Evolutionary conservation across 1,140 invertebrate species (phyloP).

Genomic region (Subanguina moxae): DNA sequence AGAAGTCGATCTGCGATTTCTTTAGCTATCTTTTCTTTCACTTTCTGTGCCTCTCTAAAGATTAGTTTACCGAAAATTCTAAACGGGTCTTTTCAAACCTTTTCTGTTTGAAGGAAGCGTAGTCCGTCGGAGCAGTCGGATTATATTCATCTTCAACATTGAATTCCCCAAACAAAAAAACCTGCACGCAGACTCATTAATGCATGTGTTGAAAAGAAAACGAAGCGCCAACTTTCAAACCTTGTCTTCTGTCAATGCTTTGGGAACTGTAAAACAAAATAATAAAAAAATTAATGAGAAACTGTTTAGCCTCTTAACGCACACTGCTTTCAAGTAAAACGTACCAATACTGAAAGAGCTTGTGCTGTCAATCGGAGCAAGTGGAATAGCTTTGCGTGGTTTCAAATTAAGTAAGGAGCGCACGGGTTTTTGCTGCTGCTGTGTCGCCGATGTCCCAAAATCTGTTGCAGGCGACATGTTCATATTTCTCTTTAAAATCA

Average conservation of each 20-base stretch:
- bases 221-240: slow-evolving; percentile 11
- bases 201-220: slow-evolving; percentile 21
- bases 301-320: no score
- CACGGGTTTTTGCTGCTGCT: background rate
- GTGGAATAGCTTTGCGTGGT: slow-evolving; percentile 36
- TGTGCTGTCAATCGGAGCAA: slow-evolving; percentile 27
- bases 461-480: background rate
- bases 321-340: no score
- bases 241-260: slow-evolving; percentile 54
- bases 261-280: slow-evolving; percentile 33
- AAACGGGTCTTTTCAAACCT: slow-evolving; percentile 23
- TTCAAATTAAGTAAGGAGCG: slow-evolving; percentile 30
- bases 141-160: slow-evolving; percentile 54
- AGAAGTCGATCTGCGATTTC: slow-evolving; percentile 50
- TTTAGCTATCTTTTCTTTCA: slow-evolving; percentile 46
- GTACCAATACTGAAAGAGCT: slow-evolving; percentile 34
- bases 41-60: slow-evolving; percentile 43
- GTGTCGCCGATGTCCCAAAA: background rate
- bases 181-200: slow-evolving; percentile 33
- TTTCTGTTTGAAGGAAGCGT: slow-evolving; percentile 47
- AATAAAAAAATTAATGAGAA: no score
- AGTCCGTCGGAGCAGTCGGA: slow-evolving; percentile 54
- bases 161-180: slow-evolving; percentile 52
- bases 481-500: slow-evolving; percentile 5
- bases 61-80: slow-evolving; percentile 1